These are phyloP conservation scores for Platycnemis pennipes DNA, from an alignment of 2,888 invertebrate genomes.

Conservation along the genomic window DNA sequence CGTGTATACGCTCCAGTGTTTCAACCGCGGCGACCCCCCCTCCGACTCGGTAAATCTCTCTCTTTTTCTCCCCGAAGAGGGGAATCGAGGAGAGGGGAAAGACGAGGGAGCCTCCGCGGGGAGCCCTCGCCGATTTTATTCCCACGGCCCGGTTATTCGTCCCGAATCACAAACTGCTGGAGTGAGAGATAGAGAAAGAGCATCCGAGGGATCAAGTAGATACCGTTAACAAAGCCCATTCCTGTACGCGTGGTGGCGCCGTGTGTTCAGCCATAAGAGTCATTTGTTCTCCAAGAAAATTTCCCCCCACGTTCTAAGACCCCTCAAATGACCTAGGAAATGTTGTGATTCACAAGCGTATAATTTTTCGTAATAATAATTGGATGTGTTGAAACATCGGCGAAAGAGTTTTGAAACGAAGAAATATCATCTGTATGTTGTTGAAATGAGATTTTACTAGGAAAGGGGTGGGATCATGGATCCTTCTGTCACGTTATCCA, in stretches of 20 bases:
- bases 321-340: no score
- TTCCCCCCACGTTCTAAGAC: neutral
- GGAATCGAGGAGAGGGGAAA: neutral
- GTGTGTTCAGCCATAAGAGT: neutral
- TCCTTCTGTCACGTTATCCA: no score
- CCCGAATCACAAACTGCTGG: neutral
- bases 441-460: no score
- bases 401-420: no score
- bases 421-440: no score
- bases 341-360: no score
- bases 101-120: neutral
- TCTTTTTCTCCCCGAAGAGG: neutral
- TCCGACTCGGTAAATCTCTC: neutral
- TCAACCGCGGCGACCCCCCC: neutral
- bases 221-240: conserved; percentile 17
- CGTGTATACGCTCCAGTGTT: neutral
- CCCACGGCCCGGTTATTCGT: conserved; percentile 14
- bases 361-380: no score
- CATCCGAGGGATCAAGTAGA: neutral
- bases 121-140: neutral
- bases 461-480: no score
- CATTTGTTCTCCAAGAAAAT: neutral
- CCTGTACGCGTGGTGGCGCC: neutral
- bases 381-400: no score
- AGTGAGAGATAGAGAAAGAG: neutral